Base-by-base conservation (phyloP, 2,888 invertebrate species). In the Ormyrus thymus region DNA sequence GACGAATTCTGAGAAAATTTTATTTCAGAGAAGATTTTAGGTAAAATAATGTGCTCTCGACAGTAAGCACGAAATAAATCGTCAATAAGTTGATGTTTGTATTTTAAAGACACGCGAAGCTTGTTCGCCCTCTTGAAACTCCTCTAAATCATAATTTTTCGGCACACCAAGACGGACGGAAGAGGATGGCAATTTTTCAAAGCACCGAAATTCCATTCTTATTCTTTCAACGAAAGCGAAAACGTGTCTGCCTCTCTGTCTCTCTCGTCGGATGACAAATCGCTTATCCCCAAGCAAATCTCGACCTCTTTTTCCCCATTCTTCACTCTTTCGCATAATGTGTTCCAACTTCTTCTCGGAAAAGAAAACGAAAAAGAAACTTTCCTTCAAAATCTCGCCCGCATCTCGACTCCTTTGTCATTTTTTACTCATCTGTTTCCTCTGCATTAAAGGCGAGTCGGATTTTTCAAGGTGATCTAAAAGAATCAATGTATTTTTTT, bases 261-360 rank as follows among this genome's bases (percentile, higher is more conserved):
- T 15, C 51, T 7, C 46, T 59, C 15, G 56, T 64, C 69, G 62
- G 29, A 70, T 70, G 69, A 76, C 64, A 64, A 76, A 76, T 69
- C n/a, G 48, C 62, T 55, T 70, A 64, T 76, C n/a, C 29, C 61
- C 61, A 46, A 61, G 56, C 48, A 70, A 70, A 76, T 69, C 69
- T 64, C 56, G 62, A 70, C 76, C 76, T 70, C 53, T 50, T 70
- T 70, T 76, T 65, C 11, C 29, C 29, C 56, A 58, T 70, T 70
- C 48, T 69, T 69, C 29, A n/a, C 11, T 61, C 15, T 46, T 70
- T 61, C 43, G 53, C 43, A 48, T 55, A 29, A 29, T 29, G 62
- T 50, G 10, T 61, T 45, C 55, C 4, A 6, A 53, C n/a, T 46
- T 61, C 13, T 59, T 29, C 13, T 11, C 9, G 10, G 61, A 15